Percentiles rank a stretch among this genome's conserved stretches.
These are phyloP conservation scores for Brachyalestes nurse DNA, from an alignment of 2,797 vertebrate species.

Conservation along the genomic window DNA sequence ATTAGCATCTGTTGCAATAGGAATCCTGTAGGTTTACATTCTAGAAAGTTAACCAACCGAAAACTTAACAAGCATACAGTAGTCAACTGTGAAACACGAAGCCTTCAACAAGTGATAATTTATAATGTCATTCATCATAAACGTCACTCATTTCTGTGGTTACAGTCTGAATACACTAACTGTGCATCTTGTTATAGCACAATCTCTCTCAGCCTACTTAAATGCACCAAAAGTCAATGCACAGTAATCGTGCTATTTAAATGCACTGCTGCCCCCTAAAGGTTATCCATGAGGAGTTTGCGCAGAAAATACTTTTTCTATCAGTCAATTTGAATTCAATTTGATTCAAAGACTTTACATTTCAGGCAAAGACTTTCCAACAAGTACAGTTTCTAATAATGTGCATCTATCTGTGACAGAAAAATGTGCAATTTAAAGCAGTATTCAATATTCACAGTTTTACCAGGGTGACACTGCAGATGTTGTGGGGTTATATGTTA, in stretches of 20 bases:
- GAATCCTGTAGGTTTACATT: slow-evolving; percentile 3
- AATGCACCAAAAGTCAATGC: neutral
- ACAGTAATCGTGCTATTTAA: neutral
- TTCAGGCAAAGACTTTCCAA: no score
- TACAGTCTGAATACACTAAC: neutral
- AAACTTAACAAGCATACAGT: neutral
- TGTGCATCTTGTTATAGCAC: neutral
- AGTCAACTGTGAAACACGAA: neutral
- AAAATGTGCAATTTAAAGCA: no score
- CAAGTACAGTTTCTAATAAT: no score
- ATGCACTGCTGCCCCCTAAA: slow-evolving; percentile 42
- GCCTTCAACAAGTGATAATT: no score
- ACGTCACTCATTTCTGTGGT: neutral
- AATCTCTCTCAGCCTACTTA: neutral
- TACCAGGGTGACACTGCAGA: no score
- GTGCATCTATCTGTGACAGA: no score
- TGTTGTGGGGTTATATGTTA: no score
- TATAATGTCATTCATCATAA: neutral
- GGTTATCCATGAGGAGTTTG: slow-evolving; percentile 1
- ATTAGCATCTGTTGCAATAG: neutral
- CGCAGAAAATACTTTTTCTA: neutral
- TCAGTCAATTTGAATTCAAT: no score
- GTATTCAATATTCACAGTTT: no score
- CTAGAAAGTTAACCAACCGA: neutral
- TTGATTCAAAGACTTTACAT: no score